Conservation (phyloP, 2,797 vertebrate genomes). For the Florisuga fusca region DNA sequence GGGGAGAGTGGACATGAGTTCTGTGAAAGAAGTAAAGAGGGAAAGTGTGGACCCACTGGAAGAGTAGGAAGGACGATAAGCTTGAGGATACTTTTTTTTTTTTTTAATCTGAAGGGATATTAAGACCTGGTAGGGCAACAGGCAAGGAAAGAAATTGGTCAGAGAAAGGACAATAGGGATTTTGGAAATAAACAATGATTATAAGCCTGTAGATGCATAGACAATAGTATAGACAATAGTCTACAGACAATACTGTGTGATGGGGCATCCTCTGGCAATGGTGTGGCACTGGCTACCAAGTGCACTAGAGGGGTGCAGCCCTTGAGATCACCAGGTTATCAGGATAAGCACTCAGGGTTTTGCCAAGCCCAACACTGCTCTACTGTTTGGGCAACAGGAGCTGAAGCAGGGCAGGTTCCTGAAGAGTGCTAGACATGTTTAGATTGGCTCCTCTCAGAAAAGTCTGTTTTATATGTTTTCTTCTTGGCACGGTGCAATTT, state of each 20-base stretch:
- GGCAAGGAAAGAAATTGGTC: not conserved
- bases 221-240: no score
- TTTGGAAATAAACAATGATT: not conserved
- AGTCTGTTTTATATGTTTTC: conserved; percentile 37
- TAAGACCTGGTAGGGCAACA: not conserved
- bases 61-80: not conserved
- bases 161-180: not conserved
- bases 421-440: not conserved
- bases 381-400: not conserved
- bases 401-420: conserved; percentile 9
- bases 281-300: not conserved
- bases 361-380: not conserved
- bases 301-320: not conserved
- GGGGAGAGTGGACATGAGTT: not conserved
- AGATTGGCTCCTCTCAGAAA: conserved; percentile 10
- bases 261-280: not conserved
- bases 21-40: not conserved
- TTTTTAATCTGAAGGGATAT: not conserved
- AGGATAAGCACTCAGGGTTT: accelerated
- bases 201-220: not conserved
- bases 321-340: not conserved
- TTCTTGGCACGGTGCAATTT: not conserved
- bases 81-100: not conserved
- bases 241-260: not conserved
- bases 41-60: not conserved